Evolutionary conservation across 2,113 vertebrate genomes (phyloP).

Genomic region (Rhombomys opimus): DNA sequence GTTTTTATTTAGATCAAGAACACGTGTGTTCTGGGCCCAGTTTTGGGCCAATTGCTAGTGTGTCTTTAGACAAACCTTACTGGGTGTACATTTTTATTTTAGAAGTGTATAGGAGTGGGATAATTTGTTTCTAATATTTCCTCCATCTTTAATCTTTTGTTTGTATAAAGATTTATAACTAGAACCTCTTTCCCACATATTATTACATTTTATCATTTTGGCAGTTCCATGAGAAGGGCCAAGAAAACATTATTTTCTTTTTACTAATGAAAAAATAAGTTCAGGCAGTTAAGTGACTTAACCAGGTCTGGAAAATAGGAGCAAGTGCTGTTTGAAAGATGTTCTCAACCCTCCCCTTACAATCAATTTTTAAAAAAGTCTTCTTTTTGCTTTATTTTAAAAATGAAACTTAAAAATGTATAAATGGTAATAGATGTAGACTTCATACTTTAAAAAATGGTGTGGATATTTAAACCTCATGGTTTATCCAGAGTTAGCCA

Average conservation of each 20-base stretch:
- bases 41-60: constrained; percentile 1
- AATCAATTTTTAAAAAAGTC: background rate
- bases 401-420: constrained; percentile 23
- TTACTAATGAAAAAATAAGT: constrained; percentile 43
- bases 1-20: constrained; percentile 23
- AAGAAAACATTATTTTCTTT: constrained; percentile 52
- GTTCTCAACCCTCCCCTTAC: background rate
- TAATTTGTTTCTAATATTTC: constrained; percentile 55
- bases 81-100: constrained; percentile 46
- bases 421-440: background rate
- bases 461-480: background rate
- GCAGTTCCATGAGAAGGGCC: constrained; percentile 45
- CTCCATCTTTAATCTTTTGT: constrained; percentile 45
- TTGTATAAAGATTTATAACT: constrained; percentile 67
- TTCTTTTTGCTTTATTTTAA: constrained; percentile 52
- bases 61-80: constrained; percentile 14
- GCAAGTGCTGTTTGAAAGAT: background rate
- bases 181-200: constrained; percentile 52
- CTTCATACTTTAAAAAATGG: background rate
- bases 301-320: background rate
- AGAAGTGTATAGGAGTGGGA: constrained; percentile 52
- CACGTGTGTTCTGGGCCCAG: background rate
- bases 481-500: constrained; percentile 56
- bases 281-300: constrained; percentile 36
- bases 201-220: constrained; percentile 65